Conservation (phyloP, 2,113 vertebrate species). For the Nothoprocta pentlandii region DNA sequence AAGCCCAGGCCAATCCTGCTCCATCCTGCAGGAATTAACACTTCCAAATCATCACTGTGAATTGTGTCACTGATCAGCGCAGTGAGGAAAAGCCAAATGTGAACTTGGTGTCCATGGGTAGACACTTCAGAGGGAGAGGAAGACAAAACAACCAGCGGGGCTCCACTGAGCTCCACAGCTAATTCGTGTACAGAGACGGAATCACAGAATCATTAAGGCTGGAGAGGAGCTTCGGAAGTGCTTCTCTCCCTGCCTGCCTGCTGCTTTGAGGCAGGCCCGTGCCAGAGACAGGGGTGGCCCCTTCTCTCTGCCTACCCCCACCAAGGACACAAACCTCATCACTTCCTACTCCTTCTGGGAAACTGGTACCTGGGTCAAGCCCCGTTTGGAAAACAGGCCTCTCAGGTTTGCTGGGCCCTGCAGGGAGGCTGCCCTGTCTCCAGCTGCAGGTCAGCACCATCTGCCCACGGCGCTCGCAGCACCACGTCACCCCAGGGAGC, state of each 20-base stretch:
- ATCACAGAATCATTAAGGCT: no score
- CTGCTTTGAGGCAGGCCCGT: neutral
- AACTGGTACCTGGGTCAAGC: neutral
- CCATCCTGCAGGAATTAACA: neutral
- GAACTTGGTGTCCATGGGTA: neutral
- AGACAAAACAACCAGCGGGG: neutral
- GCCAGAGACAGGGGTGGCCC: neutral
- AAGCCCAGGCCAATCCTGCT: neutral
- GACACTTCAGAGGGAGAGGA: neutral
- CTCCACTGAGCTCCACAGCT: neutral
- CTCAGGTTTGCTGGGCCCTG: slow-evolving; percentile 5
- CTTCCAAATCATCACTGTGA: neutral
- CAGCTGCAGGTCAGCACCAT: slow-evolving; percentile 38
- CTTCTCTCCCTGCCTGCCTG: neutral
- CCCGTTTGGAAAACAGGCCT: neutral
- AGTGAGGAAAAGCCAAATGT: neutral
- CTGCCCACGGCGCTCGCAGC: slow-evolving; percentile 31
- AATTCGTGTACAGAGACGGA: neutral
- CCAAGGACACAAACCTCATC: neutral
- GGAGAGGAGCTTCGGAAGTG: neutral
- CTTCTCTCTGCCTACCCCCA: neutral
- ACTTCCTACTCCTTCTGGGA: neutral
- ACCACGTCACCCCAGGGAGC: neutral
- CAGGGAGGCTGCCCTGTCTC: slow-evolving; percentile 59
- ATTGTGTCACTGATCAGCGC: neutral